These are phyloP conservation scores for Drosophila varians DNA, from an alignment of 1,140 invertebrate genomes.

Conservation along the genomic window DNA sequence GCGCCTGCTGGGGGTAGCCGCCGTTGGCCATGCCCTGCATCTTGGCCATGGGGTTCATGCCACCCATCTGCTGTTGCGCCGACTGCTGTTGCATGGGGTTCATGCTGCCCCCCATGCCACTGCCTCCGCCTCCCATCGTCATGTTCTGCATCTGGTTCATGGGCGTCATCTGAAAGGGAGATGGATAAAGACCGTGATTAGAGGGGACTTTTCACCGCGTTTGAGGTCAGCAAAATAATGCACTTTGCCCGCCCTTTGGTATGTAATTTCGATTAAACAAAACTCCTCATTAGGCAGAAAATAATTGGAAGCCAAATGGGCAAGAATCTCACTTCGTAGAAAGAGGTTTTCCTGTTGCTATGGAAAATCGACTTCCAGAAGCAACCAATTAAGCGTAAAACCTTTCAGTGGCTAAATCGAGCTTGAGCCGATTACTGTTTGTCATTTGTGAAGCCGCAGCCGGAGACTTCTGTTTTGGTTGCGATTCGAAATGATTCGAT, in stretches of 20 bases:
- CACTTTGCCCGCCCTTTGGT: not conserved
- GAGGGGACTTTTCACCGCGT: not conserved
- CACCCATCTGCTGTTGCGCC: constrained; percentile 61
- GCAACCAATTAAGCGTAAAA: constrained; percentile 13
- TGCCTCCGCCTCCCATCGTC: constrained; percentile 84
- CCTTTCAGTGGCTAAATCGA: constrained; percentile 1
- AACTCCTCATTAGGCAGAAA: not conserved
- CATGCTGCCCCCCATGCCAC: constrained; percentile 83
- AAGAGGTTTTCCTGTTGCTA: not conserved
- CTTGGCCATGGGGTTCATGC: constrained; percentile 84
- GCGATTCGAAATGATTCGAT: constrained; percentile 21
- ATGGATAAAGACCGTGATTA: not conserved
- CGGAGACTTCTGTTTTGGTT: constrained; percentile 22
- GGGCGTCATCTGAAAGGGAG: constrained; percentile 70
- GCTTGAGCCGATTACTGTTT: constrained; percentile 39
- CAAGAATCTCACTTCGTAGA: not conserved
- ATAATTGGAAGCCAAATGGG: not conserved
- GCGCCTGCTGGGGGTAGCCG: constrained; percentile 77
- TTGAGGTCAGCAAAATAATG: not conserved
- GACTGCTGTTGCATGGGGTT: constrained; percentile 76
- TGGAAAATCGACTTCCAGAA: not conserved
- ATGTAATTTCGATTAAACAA: not conserved
- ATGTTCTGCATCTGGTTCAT: constrained; percentile 83
- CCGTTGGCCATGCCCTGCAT: constrained; percentile 84
- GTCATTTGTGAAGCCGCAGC: constrained; percentile 24